Evolutionary conservation across 2,888 invertebrate species (phyloP).

Genomic region (Epinotia bilunana): DNA sequence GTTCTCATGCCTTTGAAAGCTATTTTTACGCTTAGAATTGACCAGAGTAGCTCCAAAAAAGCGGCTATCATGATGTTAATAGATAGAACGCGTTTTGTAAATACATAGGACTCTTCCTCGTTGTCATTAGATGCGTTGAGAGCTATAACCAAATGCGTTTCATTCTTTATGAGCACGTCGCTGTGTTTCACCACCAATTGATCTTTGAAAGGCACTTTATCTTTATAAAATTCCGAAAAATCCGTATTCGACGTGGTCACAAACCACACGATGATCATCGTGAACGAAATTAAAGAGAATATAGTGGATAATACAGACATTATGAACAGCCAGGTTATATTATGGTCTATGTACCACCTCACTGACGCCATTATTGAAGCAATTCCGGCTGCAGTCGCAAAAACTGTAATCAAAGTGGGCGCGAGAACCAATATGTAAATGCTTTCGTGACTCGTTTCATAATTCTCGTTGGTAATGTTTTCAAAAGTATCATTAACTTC

Average conservation of each 20-base stretch:
- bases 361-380: constrained; percentile 86
- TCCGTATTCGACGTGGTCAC: constrained; percentile 69
- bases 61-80: constrained; percentile 86
- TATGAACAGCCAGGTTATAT: constrained; percentile 86
- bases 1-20: constrained; percentile 86
- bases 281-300: constrained; percentile 74
- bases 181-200: constrained; percentile 69
- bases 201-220: constrained; percentile 72
- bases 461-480: constrained; percentile 48
- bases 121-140: constrained; percentile 57
- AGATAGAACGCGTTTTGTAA: constrained; percentile 79
- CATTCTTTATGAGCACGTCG: constrained; percentile 68
- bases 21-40: constrained; percentile 84
- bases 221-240: constrained; percentile 73
- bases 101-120: constrained; percentile 61
- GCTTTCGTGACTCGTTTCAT: constrained; percentile 48
- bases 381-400: constrained; percentile 79
- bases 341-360: constrained; percentile 87
- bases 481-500: constrained; percentile 40
- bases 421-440: constrained; percentile 75
- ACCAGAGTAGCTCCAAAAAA: constrained; percentile 85
- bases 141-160: constrained; percentile 72
- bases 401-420: constrained; percentile 79
- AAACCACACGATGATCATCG: constrained; percentile 75
- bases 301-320: constrained; percentile 82